These are phyloP conservation scores for Barnardius zonarius DNA, from an alignment of 2,113 vertebrate genomes.

Conservation along the genomic window DNA sequence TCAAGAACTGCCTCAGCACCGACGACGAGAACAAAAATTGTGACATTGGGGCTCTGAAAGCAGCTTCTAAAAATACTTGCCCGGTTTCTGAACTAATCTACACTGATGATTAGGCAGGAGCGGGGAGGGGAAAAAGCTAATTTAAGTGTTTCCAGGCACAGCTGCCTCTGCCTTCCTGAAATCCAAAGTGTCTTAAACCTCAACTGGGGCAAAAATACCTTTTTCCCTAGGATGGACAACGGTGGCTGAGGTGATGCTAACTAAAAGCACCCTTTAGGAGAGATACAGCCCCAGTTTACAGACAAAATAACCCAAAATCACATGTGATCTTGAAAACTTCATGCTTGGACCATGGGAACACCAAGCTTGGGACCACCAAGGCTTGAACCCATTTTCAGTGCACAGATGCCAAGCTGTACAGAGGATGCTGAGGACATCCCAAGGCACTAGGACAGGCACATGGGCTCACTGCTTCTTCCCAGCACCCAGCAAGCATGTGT, in stretches of 20 bases:
- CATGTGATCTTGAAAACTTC: background rate
- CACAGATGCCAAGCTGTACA: accelerated
- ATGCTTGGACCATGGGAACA: background rate
- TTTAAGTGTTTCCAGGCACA: background rate
- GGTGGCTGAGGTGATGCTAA: accelerated
- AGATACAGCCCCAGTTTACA: background rate
- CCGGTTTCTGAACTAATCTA: background rate
- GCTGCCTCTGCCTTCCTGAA: background rate
- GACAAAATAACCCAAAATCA: background rate
- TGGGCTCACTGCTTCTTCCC: background rate
- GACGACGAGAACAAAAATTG: background rate
- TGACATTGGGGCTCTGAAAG: background rate
- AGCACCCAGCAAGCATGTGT: accelerated
- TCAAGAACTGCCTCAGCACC: background rate
- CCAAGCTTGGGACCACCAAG: accelerated
- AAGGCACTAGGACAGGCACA: background rate
- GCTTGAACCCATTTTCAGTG: background rate
- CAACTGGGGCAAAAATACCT: background rate
- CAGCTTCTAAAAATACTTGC: constrained; percentile 28
- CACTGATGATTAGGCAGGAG: background rate
- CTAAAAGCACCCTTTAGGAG: background rate
- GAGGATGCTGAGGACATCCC: background rate
- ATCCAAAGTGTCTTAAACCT: background rate
- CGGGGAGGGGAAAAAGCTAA: background rate
- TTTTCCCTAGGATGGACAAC: background rate